phyloP scores from a whole-genome alignment of 2,888 invertebrate species.

The Labia minor region DNA sequence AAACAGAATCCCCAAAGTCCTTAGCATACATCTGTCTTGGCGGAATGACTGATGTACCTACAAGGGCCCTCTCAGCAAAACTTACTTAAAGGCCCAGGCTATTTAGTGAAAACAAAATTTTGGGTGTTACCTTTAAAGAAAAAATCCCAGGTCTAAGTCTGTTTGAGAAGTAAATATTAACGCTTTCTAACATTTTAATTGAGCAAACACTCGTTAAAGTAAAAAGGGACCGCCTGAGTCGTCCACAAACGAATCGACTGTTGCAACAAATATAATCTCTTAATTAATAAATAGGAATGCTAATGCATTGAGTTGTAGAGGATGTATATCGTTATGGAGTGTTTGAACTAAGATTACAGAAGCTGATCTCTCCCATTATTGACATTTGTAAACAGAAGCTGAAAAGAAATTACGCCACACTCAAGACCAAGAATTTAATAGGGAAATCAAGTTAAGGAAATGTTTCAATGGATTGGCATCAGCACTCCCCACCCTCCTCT shows the following conservation, averaged over 20 bases:
- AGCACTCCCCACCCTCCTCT: too few relatives aligned
- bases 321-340: not conserved
- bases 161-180: conserved; percentile 2
- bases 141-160: not conserved
- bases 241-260: not conserved
- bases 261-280: conserved; percentile 8
- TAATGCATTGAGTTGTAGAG: not conserved
- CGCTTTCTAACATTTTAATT: conserved; percentile 13
- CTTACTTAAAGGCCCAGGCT: not conserved
- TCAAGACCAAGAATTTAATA: too few relatives aligned
- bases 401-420: too few relatives aligned
- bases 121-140: not conserved
- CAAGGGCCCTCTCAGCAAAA: conserved; percentile 4
- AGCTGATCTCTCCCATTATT: not conserved
- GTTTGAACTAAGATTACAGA: not conserved
- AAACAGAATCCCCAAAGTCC: conserved; percentile 13
- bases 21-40: not conserved
- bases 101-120: conserved; percentile 13
- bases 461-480: too few relatives aligned
- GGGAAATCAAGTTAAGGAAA: too few relatives aligned
- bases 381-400: too few relatives aligned
- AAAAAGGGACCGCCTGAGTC: not conserved
- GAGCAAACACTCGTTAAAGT: not conserved
- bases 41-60: conserved; percentile 13
- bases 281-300: conserved; percentile 1